Evolutionary conservation across 2,888 invertebrate genomes (phyloP), one percentile per base, ranked within the genome.

Genomic region (Oxyscelio sp.): DNA sequence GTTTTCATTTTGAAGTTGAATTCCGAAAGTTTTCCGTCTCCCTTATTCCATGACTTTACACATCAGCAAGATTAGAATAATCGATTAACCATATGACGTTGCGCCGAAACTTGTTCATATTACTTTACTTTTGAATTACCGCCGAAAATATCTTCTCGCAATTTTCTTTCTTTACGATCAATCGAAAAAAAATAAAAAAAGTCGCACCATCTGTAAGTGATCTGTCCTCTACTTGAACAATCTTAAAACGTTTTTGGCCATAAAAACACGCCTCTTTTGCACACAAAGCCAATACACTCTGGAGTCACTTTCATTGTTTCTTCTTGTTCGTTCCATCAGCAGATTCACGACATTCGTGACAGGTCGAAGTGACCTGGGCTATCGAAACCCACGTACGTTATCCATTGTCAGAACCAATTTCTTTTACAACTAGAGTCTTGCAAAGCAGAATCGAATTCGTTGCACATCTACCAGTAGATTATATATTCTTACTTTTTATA

Each of bases 361-460:
- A 66, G 70, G 70, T 70, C 61, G 75, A 70, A 66, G 71, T 71
- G 82, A 73, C 66, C 61, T 45, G 43, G 56, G 52, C 81, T 86
- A 89, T 89, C 80, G 86, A 85, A 88, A 82, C 83, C 78, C 84
- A 78, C 85, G 82, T 83, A 84, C 61, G 74, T 70, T 73, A 65
- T 65, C 61, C 68, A 40, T 56, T 65, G 73, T 59, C 58, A 65
- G 54, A 84, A 61, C 81, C 87, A 89, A 90, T 89, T 90, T 86
- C 80, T 83, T 59, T 78, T 73, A 19, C 24, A 80, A 80, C 85
- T 80, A 79, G 88, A 87, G 89, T 87, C 87, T 85, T 27, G 45
- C 58, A 58, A 58, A 79, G 78, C 87, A 87, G 87, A 87, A 79
- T 71, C 70, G 24, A 43, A 43, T 27, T 27, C 27, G 27, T 27